These are phyloP conservation scores for Formica selysi DNA, from an alignment of 1,140 invertebrate species.

Conservation along the genomic window DNA sequence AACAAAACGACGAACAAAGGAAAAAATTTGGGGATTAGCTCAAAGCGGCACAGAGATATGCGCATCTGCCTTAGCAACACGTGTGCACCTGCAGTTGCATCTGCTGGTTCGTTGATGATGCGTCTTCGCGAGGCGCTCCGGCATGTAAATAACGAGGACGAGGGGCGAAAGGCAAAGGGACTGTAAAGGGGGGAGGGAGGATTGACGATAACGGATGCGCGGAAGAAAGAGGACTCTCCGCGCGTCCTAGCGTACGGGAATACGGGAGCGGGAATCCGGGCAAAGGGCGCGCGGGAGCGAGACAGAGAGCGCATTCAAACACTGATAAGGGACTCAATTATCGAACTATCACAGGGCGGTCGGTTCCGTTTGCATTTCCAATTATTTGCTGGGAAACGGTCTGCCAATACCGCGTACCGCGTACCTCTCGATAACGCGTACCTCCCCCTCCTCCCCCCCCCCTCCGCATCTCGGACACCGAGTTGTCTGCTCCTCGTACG, in stretches of 20 bases:
- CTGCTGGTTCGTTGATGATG: constrained; percentile 40
- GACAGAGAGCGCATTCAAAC: constrained; percentile 78
- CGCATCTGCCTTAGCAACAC: constrained; percentile 56
- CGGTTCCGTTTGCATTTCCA: constrained; percentile 86
- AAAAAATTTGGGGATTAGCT: constrained; percentile 20
- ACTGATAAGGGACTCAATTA: constrained; percentile 87
- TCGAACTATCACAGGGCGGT: constrained; percentile 85
- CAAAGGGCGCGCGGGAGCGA: constrained; percentile 42
- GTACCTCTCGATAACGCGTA: constrained; percentile 81
- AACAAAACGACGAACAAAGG: neutral
- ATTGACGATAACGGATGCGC: constrained; percentile 16
- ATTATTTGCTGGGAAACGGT: constrained; percentile 86
- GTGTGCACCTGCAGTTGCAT: constrained; percentile 40
- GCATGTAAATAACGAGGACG: constrained; percentile 35
- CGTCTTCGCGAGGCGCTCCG: neutral
- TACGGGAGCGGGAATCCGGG: constrained; percentile 7
- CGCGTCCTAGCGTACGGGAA: neutral
- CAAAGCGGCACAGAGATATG: neutral
- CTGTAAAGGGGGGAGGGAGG: neutral
- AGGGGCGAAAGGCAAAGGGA: neutral
- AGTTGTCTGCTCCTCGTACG: constrained; percentile 59
- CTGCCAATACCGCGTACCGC: constrained; percentile 85
- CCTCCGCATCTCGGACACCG: constrained; percentile 70
- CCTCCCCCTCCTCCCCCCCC: constrained; percentile 46
- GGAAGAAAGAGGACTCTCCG: constrained; percentile 19